A percentile compares a stretch with the other conserved stretches of the same genome.
phyloP scores from a whole-genome alignment of 2,113 vertebrate genomes.

The Hippocampus comes region DNA sequence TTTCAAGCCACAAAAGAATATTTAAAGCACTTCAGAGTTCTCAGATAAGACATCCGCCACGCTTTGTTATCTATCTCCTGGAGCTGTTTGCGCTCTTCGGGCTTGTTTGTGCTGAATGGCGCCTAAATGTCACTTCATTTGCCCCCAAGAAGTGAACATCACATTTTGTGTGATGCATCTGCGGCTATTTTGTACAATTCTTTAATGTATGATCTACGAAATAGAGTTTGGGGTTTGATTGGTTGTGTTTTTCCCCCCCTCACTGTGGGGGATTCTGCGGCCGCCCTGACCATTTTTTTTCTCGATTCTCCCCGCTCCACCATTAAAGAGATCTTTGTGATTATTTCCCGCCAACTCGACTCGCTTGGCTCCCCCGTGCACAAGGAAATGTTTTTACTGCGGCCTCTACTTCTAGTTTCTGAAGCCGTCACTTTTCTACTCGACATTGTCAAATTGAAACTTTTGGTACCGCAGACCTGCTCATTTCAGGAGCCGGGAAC shows the following conservation, averaged over 20 bases:
- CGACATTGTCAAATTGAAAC: conserved; percentile 10
- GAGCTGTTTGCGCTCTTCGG: conserved; percentile 5
- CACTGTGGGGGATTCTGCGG: conserved; percentile 40
- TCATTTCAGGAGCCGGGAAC: conserved; percentile 15
- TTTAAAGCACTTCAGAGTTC: conserved; percentile 43
- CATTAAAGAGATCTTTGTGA: conserved; percentile 51
- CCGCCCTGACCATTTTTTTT: conserved; percentile 40
- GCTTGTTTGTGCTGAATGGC: conserved; percentile 22
- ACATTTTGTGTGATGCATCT: conserved; percentile 20
- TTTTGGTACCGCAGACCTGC: conserved; percentile 1
- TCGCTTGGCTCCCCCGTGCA: conserved; percentile 43
- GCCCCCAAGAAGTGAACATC: conserved; percentile 40
- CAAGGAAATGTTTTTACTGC: conserved; percentile 46
- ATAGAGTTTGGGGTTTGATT: conserved; percentile 57
- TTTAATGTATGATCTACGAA: conserved; percentile 35
- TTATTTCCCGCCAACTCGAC: conserved; percentile 29
- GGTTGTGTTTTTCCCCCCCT: conserved; percentile 9
- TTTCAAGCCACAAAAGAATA: conserved; percentile 33
- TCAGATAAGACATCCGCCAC: conserved; percentile 17
- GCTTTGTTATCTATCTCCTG: conserved; percentile 37
- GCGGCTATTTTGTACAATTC: conserved; percentile 25
- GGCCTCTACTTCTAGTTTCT: conserved; percentile 4
- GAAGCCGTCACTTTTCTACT: conserved; percentile 16
- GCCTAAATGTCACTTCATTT: conserved; percentile 32
- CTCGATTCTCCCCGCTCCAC: conserved; percentile 20